Evolutionary conservation across 2,888 invertebrate genomes (phyloP).

Genomic region (Amiota minor): DNA sequence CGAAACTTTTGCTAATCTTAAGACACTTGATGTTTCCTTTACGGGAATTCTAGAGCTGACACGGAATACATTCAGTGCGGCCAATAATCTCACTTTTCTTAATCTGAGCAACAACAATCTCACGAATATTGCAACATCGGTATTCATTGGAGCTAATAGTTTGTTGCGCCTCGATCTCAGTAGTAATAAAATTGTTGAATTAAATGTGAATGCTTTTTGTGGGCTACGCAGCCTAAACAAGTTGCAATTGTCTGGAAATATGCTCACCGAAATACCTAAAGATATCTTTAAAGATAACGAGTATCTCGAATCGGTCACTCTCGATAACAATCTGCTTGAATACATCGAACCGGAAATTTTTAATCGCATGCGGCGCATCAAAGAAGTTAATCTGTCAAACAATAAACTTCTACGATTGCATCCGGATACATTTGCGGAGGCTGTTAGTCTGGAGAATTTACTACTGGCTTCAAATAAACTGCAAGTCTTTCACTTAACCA

Average conservation of each 20-base stretch:
- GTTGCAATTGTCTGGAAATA: constrained; percentile 66
- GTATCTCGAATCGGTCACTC: constrained; percentile 63
- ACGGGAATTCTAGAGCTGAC: constrained; percentile 70
- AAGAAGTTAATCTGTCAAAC: constrained; percentile 67
- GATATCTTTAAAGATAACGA: constrained; percentile 69
- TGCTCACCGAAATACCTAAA: constrained; percentile 58
- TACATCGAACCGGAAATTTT: constrained; percentile 68
- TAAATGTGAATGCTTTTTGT: constrained; percentile 69
- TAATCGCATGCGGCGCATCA: constrained; percentile 65
- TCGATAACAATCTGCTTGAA: constrained; percentile 68
- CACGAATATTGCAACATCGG: constrained; percentile 68
- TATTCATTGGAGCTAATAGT: constrained; percentile 69
- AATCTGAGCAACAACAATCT: constrained; percentile 70
- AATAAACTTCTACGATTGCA: constrained; percentile 65
- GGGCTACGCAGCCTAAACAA: constrained; percentile 67
- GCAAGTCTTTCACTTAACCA: constrained; percentile 56
- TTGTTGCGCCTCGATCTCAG: constrained; percentile 69
- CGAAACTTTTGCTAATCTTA: constrained; percentile 65
- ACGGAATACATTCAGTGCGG: constrained; percentile 69
- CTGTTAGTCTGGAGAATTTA: constrained; percentile 65
- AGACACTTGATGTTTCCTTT: constrained; percentile 69
- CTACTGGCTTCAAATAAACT: constrained; percentile 61
- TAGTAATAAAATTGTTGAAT: constrained; percentile 59
- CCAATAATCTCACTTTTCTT: constrained; percentile 64
- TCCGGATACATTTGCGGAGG: constrained; percentile 67